Evolutionary conservation across 2,113 vertebrate genomes (phyloP).

Genomic region (Cacatua alba): DNA sequence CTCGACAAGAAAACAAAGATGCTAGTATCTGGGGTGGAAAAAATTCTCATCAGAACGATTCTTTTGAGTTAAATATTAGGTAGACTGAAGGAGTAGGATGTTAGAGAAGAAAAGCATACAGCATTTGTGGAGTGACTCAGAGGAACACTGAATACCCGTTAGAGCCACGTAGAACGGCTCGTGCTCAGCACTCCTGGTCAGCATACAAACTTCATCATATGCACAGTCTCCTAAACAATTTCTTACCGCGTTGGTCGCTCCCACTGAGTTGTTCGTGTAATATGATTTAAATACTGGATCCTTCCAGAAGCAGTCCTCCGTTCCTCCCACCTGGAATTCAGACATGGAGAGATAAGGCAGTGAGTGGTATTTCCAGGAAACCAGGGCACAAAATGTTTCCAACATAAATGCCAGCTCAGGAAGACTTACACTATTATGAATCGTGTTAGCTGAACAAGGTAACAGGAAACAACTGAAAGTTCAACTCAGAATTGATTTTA

Average conservation of each 20-base stretch:
- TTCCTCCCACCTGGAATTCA: slow-evolving; percentile 90
- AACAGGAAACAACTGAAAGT: slow-evolving; percentile 44
- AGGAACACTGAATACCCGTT: background rate
- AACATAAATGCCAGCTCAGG: slow-evolving; percentile 54
- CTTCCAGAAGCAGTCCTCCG: slow-evolving; percentile 92
- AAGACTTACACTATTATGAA: slow-evolving; percentile 53
- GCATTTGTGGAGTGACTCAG: background rate
- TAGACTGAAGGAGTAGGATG: background rate
- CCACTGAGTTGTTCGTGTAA: slow-evolving; percentile 94
- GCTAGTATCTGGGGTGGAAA: too few species aligned
- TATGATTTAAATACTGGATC: slow-evolving; percentile 96
- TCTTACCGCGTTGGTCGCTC: slow-evolving; percentile 91
- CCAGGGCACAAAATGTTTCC: slow-evolving; percentile 45
- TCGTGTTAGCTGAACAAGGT: slow-evolving; percentile 15
- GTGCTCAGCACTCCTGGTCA: background rate
- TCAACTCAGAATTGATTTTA: slow-evolving; percentile 18
- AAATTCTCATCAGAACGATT: background rate
- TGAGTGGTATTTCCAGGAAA: slow-evolving; percentile 64
- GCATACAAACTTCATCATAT: background rate
- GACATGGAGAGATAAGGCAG: slow-evolving; percentile 61
- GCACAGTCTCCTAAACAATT: background rate
- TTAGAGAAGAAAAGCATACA: background rate
- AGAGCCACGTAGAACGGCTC: background rate
- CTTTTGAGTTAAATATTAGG: background rate
- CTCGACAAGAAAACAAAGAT: background rate